Evolutionary conservation across 2,888 invertebrate genomes (phyloP), one percentile per base, ranked within the genome.

Genomic region (Epinotia bilunana): DNA sequence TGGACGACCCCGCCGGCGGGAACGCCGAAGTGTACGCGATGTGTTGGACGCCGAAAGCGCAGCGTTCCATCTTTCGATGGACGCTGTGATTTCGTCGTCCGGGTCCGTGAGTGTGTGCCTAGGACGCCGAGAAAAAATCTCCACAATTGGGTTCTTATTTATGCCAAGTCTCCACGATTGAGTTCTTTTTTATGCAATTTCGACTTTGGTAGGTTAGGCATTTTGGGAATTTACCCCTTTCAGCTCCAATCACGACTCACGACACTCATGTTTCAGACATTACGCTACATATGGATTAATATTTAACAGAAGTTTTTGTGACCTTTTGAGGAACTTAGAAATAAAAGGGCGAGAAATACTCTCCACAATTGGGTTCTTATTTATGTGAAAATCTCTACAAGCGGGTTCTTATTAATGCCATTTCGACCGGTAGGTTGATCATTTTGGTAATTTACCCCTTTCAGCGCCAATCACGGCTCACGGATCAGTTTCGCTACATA

Each of bases 281-380:
- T 39, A 9, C 9, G 39, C 39, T 39, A 39, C 33, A 33, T 9
- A 9, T 28, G 1, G 23, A 39, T 39, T 9, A 9, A 9, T 7
- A 7, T 39, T 67, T 73, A 65, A 67, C 39, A 43, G 23, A 57
- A 2, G 69, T 23, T n/a, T 68, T 69, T 60, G 69, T 60, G 46
- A 69, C 28, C 58, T 60, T 69, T 57, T 46, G 43, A 46, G 43
- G 33, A 43, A 68, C 58, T 60, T 53, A 53, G 18, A 18, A 4
- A 12, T 33, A 39, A 39, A 7, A 39, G 39, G 39, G 39, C 13
- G n/a, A 23, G n/a, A 60, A 46, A 60, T 58, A 16, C 2, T 20
- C 6, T 63, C 12, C 33, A 23, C 2, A 46, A 49, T 49, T 49
- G 53, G 4, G 49, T 49, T 49, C 3, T 49, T 4, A 16, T 13